Conservation (phyloP, 2,113 vertebrate genomes). For the Sturnira hondurensis region DNA sequence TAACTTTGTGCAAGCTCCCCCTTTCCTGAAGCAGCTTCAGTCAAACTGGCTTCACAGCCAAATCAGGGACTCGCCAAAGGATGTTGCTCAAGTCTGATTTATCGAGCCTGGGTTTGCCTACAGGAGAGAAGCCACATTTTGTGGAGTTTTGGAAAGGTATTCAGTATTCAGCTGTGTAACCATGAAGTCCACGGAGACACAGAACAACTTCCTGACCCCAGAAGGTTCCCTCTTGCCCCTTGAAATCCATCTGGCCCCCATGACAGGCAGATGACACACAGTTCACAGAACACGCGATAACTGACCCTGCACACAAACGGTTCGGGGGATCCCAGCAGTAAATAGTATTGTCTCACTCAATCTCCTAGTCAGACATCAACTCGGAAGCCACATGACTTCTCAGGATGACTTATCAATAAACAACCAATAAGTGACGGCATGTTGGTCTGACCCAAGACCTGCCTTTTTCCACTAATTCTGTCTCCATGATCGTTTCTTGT, state of each 20-base stretch:
- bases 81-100: background rate
- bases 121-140: background rate
- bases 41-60: background rate
- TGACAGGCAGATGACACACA: fast-evolving
- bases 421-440: background rate
- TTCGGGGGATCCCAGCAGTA: background rate
- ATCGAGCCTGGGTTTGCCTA: background rate
- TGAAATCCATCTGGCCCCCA: fast-evolving
- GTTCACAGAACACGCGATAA: fast-evolving
- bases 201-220: background rate
- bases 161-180: background rate
- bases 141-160: background rate
- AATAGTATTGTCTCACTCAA: background rate
- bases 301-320: background rate
- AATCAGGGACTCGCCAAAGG: background rate
- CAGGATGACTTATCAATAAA: background rate
- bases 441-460: background rate
- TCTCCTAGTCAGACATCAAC: background rate
- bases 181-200: background rate
- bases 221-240: background rate
- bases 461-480: background rate
- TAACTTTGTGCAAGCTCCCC: background rate
- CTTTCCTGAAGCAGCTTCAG: background rate
- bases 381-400: background rate
- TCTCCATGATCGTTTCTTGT: background rate